Percentiles rank a stretch among this genome's conserved stretches.
phyloP scores from a whole-genome alignment of 1,140 invertebrate species.

The Paraescarpia echinospica region DNA sequence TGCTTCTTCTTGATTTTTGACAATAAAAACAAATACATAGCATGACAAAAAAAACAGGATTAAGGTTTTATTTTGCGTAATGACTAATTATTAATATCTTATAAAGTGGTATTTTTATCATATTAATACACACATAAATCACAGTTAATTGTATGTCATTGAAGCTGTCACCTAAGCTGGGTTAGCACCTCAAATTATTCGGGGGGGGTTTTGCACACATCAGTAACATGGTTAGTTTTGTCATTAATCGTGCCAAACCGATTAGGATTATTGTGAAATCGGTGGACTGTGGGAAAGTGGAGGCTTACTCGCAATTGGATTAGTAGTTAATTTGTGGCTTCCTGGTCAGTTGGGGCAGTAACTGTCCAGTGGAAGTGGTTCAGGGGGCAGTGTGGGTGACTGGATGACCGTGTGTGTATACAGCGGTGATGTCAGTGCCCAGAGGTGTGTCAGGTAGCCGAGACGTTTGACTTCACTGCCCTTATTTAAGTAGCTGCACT shows the following conservation, averaged over 20 bases:
- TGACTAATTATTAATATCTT: not conserved
- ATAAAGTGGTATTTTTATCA: too few relatives aligned
- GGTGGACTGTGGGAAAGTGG: not conserved
- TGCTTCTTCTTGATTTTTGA: too few relatives aligned
- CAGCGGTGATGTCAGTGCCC: not conserved
- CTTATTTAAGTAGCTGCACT: not conserved
- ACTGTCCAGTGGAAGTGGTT: not conserved
- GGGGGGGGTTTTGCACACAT: not conserved
- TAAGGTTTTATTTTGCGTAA: not conserved
- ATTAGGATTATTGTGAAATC: not conserved
- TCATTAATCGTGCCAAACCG: not conserved
- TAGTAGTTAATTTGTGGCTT: conserved; percentile 1
- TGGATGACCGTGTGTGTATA: not conserved
- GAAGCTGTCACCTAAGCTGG: not conserved
- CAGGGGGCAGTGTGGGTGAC: not conserved
- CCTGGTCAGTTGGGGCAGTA: not conserved
- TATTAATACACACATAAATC: not conserved
- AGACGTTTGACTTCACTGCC: not conserved
- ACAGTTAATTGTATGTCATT: not conserved
- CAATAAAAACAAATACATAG: not conserved
- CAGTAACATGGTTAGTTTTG: not conserved
- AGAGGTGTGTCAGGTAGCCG: not conserved
- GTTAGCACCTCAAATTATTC: not conserved
- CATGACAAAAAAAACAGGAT: not conserved
- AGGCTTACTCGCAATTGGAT: not conserved